phyloP scores from a whole-genome alignment of 2,888 invertebrate genomes.

The Lampropteryx suffumata region DNA sequence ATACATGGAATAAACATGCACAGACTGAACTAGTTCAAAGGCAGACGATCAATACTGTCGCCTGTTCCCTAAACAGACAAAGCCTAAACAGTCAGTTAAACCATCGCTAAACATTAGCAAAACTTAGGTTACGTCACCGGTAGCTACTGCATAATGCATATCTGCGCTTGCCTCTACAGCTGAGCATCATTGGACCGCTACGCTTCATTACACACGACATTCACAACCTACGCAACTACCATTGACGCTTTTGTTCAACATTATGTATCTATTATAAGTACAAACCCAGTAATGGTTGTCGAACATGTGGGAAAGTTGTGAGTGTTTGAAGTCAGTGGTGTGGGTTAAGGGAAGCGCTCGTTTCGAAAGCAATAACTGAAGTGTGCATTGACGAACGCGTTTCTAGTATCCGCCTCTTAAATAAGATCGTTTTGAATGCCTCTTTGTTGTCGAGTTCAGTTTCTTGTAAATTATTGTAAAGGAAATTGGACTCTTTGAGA shows the following conservation, averaged over 20 bases:
- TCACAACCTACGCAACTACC: neutral
- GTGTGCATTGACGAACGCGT: slow-evolving; percentile 73
- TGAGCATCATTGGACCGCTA: slow-evolving; percentile 23
- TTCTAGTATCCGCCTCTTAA: slow-evolving; percentile 67
- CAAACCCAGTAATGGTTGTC: slow-evolving; percentile 7
- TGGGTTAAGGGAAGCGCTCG: slow-evolving; percentile 23
- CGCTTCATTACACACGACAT: slow-evolving; percentile 32
- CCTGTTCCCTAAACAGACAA: slow-evolving; percentile 23
- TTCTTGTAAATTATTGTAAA: slow-evolving; percentile 42
- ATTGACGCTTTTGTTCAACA: slow-evolving; percentile 10
- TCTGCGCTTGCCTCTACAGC: slow-evolving; percentile 26
- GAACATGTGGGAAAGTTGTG: neutral
- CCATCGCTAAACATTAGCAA: slow-evolving; percentile 31
- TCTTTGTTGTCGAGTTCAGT: slow-evolving; percentile 55
- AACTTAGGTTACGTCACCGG: slow-evolving; percentile 31
- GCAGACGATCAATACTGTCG: slow-evolving; percentile 23
- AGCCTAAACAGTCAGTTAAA: slow-evolving; percentile 32
- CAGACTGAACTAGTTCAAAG: slow-evolving; percentile 9
- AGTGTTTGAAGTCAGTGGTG: slow-evolving; percentile 7
- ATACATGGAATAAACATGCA: too few species aligned
- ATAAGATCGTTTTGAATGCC: slow-evolving; percentile 69
- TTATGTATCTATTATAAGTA: neutral
- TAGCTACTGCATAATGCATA: slow-evolving; percentile 36
- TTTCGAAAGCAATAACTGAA: slow-evolving; percentile 57
- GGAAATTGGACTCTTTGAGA: slow-evolving; percentile 35